These are phyloP conservation scores for Mimas tiliae DNA, from an alignment of 2,888 invertebrate genomes.

Conservation along the genomic window DNA sequence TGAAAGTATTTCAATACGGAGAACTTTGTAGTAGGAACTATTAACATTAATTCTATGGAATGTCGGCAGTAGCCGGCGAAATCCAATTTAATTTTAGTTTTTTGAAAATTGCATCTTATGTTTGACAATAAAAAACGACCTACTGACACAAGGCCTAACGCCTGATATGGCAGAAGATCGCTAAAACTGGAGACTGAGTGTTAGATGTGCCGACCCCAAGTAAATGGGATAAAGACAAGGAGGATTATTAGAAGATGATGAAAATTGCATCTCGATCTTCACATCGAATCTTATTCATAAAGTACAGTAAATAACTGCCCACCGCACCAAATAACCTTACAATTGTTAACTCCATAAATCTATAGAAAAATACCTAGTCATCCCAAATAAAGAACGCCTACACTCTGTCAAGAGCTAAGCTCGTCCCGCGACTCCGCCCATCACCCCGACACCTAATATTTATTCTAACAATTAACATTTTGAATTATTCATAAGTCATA, in stretches of 20 bases:
- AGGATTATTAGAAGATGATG: no score
- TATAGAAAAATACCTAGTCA: background rate
- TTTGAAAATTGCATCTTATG: no score
- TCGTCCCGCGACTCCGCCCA: constrained; percentile 20
- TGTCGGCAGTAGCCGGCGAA: no score
- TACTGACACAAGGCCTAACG: no score
- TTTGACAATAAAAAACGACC: no score
- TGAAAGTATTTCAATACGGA: background rate
- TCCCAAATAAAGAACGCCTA: background rate
- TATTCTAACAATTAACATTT: constrained; percentile 23
- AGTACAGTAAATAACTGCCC: background rate
- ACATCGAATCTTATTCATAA: background rate
- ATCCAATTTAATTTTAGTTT: no score
- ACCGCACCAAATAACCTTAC: background rate
- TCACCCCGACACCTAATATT: constrained; percentile 13
- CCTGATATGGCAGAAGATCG: no score
- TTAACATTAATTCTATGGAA: background rate
- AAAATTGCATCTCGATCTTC: background rate
- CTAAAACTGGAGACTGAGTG: no score
- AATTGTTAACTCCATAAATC: constrained; percentile 11
- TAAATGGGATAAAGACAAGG: no score
- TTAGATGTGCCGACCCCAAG: no score
- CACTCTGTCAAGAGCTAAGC: constrained; percentile 3
- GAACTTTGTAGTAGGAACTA: no score
- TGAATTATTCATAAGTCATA: constrained; percentile 21